phyloP scores from a whole-genome alignment of 2,113 vertebrate species.

The Halcyon malimbica region DNA sequence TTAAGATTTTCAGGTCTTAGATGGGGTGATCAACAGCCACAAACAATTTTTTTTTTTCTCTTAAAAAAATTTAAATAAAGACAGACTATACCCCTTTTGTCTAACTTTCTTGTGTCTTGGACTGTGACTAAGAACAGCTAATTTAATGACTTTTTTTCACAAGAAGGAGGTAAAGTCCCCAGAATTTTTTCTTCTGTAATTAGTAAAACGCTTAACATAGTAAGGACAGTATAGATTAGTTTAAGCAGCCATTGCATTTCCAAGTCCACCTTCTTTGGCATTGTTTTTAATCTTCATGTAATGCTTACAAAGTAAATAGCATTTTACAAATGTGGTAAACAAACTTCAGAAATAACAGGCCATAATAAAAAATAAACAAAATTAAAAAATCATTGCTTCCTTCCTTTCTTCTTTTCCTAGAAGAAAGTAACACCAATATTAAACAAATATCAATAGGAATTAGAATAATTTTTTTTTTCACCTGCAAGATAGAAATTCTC shows the following conservation, averaged over 20 bases:
- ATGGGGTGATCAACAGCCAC: background rate
- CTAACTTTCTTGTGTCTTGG: background rate
- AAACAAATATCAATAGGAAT: background rate
- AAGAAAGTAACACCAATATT: background rate
- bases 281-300: background rate
- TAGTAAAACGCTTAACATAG: background rate
- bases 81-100: background rate
- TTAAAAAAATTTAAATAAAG: background rate
- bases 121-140: background rate
- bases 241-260: background rate
- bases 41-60: background rate
- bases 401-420: background rate
- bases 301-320: background rate
- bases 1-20: background rate
- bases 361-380: background rate
- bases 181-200: background rate
- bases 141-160: background rate
- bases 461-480: background rate
- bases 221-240: background rate
- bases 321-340: background rate
- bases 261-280: background rate
- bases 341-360: background rate
- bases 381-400: background rate
- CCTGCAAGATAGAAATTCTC: background rate
- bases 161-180: background rate